Evolutionary conservation across 2,888 invertebrate species (phyloP).

Genomic region (Mythimna lalbum): DNA sequence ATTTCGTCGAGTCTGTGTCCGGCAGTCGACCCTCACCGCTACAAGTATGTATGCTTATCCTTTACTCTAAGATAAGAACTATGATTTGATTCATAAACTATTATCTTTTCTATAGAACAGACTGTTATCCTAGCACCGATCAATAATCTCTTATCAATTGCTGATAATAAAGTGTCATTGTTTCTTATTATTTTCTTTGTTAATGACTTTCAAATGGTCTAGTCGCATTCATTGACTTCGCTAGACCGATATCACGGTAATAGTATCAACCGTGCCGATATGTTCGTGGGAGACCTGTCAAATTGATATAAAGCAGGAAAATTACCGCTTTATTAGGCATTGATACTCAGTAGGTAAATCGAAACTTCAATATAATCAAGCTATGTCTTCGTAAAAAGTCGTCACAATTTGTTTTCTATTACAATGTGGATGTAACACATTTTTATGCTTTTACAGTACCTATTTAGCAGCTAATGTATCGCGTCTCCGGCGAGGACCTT

Average conservation of each 20-base stretch:
- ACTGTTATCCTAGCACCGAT: not conserved
- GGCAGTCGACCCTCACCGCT: not conserved
- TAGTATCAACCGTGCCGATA: too few species aligned
- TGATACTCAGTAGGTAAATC: too few species aligned
- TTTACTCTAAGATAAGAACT: not conserved
- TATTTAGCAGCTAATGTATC: too few species aligned
- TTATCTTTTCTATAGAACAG: not conserved
- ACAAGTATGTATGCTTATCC: not conserved
- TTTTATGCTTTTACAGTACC: too few species aligned
- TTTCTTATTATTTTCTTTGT: not conserved
- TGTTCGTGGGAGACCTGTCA: not conserved
- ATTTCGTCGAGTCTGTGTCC: not conserved
- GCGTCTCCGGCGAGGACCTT: too few species aligned
- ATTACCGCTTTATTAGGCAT: too few species aligned
- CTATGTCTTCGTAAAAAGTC: too few species aligned
- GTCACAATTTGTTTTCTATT: too few species aligned
- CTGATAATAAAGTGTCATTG: not conserved
- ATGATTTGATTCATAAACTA: not conserved
- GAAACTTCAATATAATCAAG: too few species aligned
- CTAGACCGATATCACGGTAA: too few species aligned
- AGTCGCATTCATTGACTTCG: not conserved
- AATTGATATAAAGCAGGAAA: too few species aligned
- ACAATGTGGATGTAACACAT: too few species aligned
- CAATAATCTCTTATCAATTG: constrained; percentile 8
- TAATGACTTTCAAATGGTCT: not conserved